Evolutionary conservation across 2,113 vertebrate species (phyloP).

Genomic region (Tichodroma muraria): DNA sequence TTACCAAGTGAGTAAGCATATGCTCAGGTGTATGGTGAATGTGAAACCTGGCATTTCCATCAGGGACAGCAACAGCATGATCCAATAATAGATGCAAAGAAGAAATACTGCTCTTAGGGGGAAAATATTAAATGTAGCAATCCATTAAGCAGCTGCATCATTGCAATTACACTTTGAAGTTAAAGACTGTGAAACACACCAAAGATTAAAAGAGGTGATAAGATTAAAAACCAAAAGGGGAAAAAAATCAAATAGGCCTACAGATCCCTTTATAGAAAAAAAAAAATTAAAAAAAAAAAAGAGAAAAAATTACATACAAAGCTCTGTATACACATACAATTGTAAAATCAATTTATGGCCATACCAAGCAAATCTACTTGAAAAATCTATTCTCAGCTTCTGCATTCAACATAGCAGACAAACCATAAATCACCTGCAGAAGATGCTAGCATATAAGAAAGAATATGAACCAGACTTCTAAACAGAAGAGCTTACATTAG

Average conservation of each 20-base stretch:
- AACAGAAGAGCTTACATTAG: neutral
- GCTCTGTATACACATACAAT: neutral
- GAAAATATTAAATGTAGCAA: slow-evolving; percentile 46
- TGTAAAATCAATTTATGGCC: neutral
- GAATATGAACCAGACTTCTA: neutral
- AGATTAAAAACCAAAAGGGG: neutral
- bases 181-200: slow-evolving; percentile 31
- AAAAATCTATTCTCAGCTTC: neutral
- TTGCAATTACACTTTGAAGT: slow-evolving; percentile 58
- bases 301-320: neutral
- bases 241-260: neutral
- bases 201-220: neutral
- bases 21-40: slow-evolving; percentile 28
- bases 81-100: slow-evolving; percentile 55
- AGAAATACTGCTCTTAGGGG: slow-evolving; percentile 50
- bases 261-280: neutral
- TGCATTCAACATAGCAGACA: neutral
- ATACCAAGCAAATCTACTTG: neutral
- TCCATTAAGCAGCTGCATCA: slow-evolving; percentile 40
- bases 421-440: neutral
- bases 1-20: slow-evolving; percentile 30
- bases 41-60: slow-evolving; percentile 25
- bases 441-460: neutral
- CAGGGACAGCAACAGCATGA: slow-evolving; percentile 22
- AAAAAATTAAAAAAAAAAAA: neutral